These are phyloP conservation scores for Caenorhabditis doughertyi DNA, from an alignment of 2,888 invertebrate species.

Conservation along the genomic window DNA sequence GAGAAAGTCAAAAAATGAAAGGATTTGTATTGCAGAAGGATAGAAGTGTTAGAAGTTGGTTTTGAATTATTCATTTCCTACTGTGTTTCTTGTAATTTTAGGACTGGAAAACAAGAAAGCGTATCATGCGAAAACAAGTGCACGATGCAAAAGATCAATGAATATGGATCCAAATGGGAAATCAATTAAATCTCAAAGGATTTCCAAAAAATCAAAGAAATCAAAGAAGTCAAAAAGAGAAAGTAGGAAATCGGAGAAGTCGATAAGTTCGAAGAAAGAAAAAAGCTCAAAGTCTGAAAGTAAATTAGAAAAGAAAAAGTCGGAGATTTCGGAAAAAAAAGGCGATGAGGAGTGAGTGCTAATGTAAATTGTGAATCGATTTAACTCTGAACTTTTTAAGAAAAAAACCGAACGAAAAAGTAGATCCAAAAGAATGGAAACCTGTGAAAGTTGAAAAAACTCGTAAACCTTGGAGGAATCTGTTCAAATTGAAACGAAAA, in stretches of 20 bases:
- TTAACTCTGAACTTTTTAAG: constrained; percentile 2
- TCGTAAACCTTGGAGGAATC: constrained; percentile 23
- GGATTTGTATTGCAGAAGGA: constrained; percentile 32
- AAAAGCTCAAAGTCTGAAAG: background rate
- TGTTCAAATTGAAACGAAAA: constrained; percentile 23
- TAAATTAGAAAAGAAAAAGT: constrained; percentile 1
- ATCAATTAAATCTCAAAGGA: background rate
- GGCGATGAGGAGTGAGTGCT: background rate
- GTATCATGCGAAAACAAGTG: constrained; percentile 21
- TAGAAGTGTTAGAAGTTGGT: constrained; percentile 32
- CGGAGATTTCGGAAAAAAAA: background rate
- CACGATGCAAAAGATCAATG: background rate
- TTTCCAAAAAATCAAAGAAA: background rate
- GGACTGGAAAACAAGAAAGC: constrained; percentile 23
- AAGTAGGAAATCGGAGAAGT: constrained; percentile 1
- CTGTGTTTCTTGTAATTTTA: background rate
- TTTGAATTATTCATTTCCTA: background rate
- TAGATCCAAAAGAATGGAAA: constrained; percentile 7
- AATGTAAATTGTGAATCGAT: background rate
- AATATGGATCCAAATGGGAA: background rate
- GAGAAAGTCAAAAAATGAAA: constrained; percentile 10
- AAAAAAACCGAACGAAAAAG: constrained; percentile 7
- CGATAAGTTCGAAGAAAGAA: constrained; percentile 8
- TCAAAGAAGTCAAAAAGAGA: constrained; percentile 3
- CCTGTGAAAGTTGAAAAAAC: background rate